phyloP scores from a whole-genome alignment of 64 coral and sea anemone species.

The Pocillopora verrucosa region DNA sequence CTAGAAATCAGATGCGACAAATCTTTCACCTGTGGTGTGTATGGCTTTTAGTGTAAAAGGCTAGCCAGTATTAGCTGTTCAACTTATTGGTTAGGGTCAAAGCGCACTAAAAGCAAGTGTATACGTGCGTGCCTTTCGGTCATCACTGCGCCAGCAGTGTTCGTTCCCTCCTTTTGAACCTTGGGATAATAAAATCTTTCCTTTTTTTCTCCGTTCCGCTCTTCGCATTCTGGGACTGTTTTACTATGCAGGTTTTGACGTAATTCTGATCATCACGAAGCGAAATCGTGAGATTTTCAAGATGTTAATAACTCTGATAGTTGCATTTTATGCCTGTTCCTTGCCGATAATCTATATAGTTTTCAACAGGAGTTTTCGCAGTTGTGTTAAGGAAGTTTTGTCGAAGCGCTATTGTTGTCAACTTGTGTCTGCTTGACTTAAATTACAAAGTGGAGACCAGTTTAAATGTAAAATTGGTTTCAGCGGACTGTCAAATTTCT shows the following conservation, averaged over 20 bases:
- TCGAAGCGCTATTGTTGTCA: neutral
- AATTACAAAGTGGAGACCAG: neutral
- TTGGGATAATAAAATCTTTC: neutral
- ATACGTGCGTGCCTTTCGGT: too few relatives aligned
- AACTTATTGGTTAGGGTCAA: too few relatives aligned
- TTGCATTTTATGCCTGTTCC: slow-evolving; percentile 7
- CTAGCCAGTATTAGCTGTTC: too few relatives aligned
- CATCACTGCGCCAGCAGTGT: too few relatives aligned
- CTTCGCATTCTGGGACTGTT: too few relatives aligned
- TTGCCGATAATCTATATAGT: slow-evolving; percentile 10
- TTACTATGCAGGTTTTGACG: slow-evolving; percentile 4
- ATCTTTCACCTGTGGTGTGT: too few relatives aligned
- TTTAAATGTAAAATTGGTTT: neutral
- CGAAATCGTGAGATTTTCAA: slow-evolving; percentile 15
- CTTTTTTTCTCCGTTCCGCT: neutral
- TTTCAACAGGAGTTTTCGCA: slow-evolving; percentile 12
- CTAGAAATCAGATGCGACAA: too few relatives aligned
- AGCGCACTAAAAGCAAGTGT: too few relatives aligned
- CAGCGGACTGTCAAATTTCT: neutral
- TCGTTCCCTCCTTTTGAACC: neutral
- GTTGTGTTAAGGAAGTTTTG: neutral
- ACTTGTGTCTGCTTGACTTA: neutral
- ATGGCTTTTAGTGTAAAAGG: too few relatives aligned
- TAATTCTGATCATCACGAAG: neutral
- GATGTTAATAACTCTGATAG: slow-evolving; percentile 17